Evolutionary conservation across 1,140 invertebrate species (phyloP).

Genomic region (Drosophila sulfurigaster): DNA sequence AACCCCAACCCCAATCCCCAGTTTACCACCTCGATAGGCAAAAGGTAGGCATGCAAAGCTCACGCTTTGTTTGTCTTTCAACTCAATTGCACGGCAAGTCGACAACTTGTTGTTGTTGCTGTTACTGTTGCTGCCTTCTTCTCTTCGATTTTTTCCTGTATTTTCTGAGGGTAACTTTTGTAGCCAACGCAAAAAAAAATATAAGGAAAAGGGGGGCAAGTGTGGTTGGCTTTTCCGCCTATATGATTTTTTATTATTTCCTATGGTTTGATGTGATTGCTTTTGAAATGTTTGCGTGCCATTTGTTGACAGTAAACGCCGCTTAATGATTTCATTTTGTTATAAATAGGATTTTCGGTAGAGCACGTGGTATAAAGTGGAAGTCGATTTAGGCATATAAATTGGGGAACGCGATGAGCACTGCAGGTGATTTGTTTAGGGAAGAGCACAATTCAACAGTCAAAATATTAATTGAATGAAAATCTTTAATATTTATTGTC

Average conservation of each 20-base stretch:
- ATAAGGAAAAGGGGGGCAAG: background rate
- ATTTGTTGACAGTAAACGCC: slow-evolving; percentile 75
- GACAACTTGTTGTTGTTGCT: slow-evolving; percentile 42
- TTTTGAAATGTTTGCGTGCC: slow-evolving; percentile 76
- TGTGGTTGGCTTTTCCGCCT: slow-evolving; percentile 45
- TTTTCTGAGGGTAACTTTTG: slow-evolving; percentile 17
- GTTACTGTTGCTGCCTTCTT: background rate
- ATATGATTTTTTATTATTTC: slow-evolving; percentile 68
- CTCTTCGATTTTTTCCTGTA: background rate
- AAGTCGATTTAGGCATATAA: background rate
- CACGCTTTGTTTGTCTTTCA: slow-evolving; percentile 73
- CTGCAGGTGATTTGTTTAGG: background rate
- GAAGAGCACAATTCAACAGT: slow-evolving; percentile 4
- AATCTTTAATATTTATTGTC: background rate
- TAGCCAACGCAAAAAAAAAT: background rate
- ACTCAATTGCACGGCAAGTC: slow-evolving; percentile 75
- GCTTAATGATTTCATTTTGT: slow-evolving; percentile 77
- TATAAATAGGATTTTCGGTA: slow-evolving; percentile 56
- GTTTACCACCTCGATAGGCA: slow-evolving; percentile 6
- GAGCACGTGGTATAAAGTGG: slow-evolving; percentile 14
- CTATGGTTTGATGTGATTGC: slow-evolving; percentile 65
- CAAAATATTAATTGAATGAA: background rate
- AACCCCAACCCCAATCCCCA: background rate
- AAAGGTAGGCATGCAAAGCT: slow-evolving; percentile 47
- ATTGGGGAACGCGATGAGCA: too few species aligned